Conservation (phyloP, 2,888 invertebrate genomes). For the Drosophila silvestris region DNA sequence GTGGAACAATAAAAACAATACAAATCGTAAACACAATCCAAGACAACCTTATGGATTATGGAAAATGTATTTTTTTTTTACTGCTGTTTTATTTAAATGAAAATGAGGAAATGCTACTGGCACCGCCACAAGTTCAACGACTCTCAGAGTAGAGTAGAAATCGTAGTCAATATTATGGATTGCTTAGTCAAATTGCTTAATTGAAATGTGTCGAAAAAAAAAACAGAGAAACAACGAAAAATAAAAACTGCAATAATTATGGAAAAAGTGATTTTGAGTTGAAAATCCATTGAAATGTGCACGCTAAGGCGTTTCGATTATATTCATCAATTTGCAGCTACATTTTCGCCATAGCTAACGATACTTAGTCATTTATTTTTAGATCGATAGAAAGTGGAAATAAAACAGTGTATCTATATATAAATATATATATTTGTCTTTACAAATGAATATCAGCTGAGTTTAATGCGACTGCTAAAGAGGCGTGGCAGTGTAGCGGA, state of each 20-base stretch:
- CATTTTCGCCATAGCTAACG: constrained; percentile 40
- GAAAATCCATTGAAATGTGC: constrained; percentile 56
- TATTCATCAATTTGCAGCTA: constrained; percentile 26
- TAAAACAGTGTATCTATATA: not conserved
- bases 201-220: constrained; percentile 68
- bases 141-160: constrained; percentile 27
- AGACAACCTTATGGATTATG: constrained; percentile 41
- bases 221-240: constrained; percentile 41
- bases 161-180: constrained; percentile 25
- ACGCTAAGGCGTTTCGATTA: constrained; percentile 53
- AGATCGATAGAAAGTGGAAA: constrained; percentile 11
- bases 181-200: constrained; percentile 70
- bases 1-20: constrained; percentile 56
- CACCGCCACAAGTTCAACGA: constrained; percentile 71
- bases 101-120: constrained; percentile 68
- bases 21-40: constrained; percentile 28
- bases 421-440: not conserved
- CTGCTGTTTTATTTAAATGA: constrained; percentile 56
- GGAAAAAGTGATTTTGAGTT: constrained; percentile 60
- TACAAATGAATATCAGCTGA: constrained; percentile 4
- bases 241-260: constrained; percentile 64
- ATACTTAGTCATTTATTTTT: not conserved
- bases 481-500: constrained; percentile 15
- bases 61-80: constrained; percentile 49
- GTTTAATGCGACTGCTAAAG: not conserved